Evolutionary conservation across 1,140 invertebrate species (phyloP), one percentile per base, ranked within the genome.

Genomic region (Macrobrachium nipponense): DNA sequence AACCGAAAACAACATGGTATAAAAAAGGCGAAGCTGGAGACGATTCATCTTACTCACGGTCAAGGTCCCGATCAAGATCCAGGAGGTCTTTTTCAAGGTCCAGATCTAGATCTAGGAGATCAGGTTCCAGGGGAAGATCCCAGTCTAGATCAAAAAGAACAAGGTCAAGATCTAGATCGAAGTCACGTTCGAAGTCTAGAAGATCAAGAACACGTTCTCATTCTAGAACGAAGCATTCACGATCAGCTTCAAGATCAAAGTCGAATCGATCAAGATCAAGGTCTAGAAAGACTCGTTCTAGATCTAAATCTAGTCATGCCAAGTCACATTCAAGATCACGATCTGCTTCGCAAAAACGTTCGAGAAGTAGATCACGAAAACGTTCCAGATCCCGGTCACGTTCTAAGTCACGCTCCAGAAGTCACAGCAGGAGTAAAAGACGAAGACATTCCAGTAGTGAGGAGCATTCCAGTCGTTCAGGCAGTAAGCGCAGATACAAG

Each of bases 401-500:
- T 51, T 51, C 51, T 10, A 51, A 12, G 51, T 51, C 51, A 10
- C 51, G 51, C 8, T 51, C 18, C 64, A 66, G 72, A 18, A 75
- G 72, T n/a, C n/a, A 43, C 20, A 27, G 72, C 11, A 76, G 73
- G 18, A 76, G 36, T 27, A 76, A 44, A 59, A 76, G 73, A 44
- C 36, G 73, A 0, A 76, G 73, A 76, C 36, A 83, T 64, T 64
- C 68, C 62, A 51, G 62, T 44, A 27, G 64, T 27, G 44, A 76
- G 18, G 43, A 70, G 15, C n/a, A 58, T n/a, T 62, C 62, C 20
- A 82, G 90, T 23, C 90, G 90, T 4, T 90, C 90, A 89, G 77
- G 68, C 43, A 84, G 80, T 44, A 76, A 44, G 72, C 58, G 82
- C 14, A 73, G 77, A 44, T 83, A 82, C 27, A 77, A 84, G 27